These are phyloP conservation scores for Xiphias gladius DNA, from an alignment of 2,113 vertebrate genomes.

Conservation along the genomic window DNA sequence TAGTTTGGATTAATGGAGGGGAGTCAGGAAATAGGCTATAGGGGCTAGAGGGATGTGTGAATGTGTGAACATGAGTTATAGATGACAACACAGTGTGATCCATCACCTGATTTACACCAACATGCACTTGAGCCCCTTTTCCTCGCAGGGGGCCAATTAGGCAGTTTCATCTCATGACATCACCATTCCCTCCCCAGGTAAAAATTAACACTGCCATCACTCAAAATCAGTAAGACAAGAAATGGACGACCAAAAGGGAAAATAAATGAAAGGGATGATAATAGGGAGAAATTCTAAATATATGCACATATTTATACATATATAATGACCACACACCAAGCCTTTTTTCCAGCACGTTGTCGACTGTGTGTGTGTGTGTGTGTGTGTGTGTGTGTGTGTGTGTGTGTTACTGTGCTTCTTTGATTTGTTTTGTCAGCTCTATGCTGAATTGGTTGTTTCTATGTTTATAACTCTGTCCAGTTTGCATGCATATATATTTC, in stretches of 20 bases:
- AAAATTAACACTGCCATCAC: constrained; percentile 57
- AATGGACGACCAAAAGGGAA: constrained; percentile 31
- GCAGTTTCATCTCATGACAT: constrained; percentile 41
- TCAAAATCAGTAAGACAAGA: constrained; percentile 48
- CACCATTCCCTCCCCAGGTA: constrained; percentile 27
- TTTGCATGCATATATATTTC: not conserved
- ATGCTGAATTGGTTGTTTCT: constrained; percentile 14
- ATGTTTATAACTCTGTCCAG: constrained; percentile 4
- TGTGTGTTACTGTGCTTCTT: constrained; percentile 1
- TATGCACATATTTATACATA: constrained; percentile 78
- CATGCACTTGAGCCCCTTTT: constrained; percentile 39
- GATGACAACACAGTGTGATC: constrained; percentile 62
- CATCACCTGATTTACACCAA: constrained; percentile 74
- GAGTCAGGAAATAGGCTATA: not conserved
- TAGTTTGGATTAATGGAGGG: constrained; percentile 3
- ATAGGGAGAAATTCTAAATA: constrained; percentile 60
- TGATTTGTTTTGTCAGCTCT: constrained; percentile 21
- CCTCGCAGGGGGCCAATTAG: constrained; percentile 62
- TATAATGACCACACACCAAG: constrained; percentile 37
- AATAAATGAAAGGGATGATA: constrained; percentile 72
- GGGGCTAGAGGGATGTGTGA: not conserved
- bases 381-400: constrained; percentile 6
- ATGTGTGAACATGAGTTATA: constrained; percentile 59
- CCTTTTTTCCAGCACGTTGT: constrained; percentile 6
- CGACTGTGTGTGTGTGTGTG: not conserved